Evolutionary conservation across 2,888 invertebrate genomes (phyloP), one percentile per base, ranked within the genome.

Genomic region (Pediacus dermestoides): DNA sequence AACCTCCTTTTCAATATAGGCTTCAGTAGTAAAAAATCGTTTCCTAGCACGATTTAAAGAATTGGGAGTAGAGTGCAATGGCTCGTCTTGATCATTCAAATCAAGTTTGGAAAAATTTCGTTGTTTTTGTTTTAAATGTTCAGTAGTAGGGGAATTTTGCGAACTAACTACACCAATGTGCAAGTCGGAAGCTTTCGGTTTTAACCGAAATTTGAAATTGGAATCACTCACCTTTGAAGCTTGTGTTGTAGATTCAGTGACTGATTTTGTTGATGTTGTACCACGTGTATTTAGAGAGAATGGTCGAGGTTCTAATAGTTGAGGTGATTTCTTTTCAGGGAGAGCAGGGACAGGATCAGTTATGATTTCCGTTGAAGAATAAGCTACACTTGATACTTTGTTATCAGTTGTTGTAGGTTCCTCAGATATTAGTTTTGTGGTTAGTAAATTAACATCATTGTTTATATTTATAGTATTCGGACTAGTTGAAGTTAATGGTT

Each of bases 191-290:
- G 37, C 33, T 42, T 49, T 57, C 34, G 47, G 41, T 40, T 46
- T 52, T 50, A 49, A 42, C 44, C 55, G 52, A 38, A 52, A 51
- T 48, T 53, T 58, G 45, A 50, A 48, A 52, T 50, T 52, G 42
- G 50, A 35, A 52, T 62, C 61, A 67, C 78, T 77, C 71, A 77
- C 78, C 78, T 68, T 67, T 45, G 56, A 46, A 30, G 69, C 48
- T 37, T 60, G 47, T 16, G 63, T 50, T 7, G 64, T 52, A 8
- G 67, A 61, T 7, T 70, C 61, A 12, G 66, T 60, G 12, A 57
- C 52, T 16, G 63, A 53, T 48, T 55, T 60, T 13, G 48, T 39
- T n/a, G 51, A 44, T 28, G 58, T 57, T 6, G 62, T 32, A 33
- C 40, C 43, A 25, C 39, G 39, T 6, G 60, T 42, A 47, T 31